These are phyloP conservation scores for Choloepus didactylus DNA, from an alignment of 2,797 vertebrate genomes.

Conservation along the genomic window DNA sequence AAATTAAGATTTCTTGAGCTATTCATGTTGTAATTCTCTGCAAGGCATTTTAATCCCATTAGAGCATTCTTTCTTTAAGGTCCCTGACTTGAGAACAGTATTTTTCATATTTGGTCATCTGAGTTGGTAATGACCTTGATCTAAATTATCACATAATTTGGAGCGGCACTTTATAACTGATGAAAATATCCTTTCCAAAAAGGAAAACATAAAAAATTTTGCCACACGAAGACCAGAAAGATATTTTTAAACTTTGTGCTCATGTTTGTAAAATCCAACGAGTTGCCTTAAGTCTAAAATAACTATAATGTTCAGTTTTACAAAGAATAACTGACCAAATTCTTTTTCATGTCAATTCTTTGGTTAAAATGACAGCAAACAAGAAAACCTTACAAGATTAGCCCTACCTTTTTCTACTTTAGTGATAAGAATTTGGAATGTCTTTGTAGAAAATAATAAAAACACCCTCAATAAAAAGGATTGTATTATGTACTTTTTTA, in stretches of 20 bases:
- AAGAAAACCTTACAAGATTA: slow-evolving; percentile 48
- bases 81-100: slow-evolving; percentile 70
- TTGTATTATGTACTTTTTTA: neutral
- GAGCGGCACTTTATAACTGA: slow-evolving; percentile 62
- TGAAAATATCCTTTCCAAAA: slow-evolving; percentile 66
- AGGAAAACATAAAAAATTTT: slow-evolving; percentile 58
- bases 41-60: slow-evolving; percentile 76
- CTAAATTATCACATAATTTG: slow-evolving; percentile 73
- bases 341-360: neutral
- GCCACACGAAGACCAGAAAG: slow-evolving; percentile 27
- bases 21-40: slow-evolving; percentile 78
- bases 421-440: neutral
- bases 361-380: slow-evolving; percentile 34
- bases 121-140: slow-evolving; percentile 80
- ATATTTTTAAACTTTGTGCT: slow-evolving; percentile 11
- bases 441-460: slow-evolving; percentile 61
- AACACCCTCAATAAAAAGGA: neutral
- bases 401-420: neutral
- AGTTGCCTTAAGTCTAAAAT: neutral
- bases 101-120: slow-evolving; percentile 81
- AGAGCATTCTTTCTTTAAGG: slow-evolving; percentile 74
- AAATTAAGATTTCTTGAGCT: slow-evolving; percentile 85
- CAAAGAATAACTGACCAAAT: neutral
- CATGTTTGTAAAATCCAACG: neutral
- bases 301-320: slow-evolving; percentile 25